Conservation (phyloP, 53 echinoderm and acorn worm genomes). For the Zoroaster sp. region DNA sequence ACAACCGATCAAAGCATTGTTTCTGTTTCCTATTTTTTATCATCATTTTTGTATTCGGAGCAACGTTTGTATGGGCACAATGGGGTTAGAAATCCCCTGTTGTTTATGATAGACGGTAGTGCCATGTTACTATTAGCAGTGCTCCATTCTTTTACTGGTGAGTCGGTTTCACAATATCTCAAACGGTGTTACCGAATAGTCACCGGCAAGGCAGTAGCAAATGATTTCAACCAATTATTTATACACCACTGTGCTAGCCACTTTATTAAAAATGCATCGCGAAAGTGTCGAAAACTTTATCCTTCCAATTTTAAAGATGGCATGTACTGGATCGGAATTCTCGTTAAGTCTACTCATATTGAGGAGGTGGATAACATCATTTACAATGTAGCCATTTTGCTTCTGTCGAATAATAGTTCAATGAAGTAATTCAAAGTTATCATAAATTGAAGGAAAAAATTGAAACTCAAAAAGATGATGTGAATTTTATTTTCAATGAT, state of each 20-base stretch:
- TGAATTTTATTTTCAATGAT: background rate
- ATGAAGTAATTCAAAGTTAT: background rate
- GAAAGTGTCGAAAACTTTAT: background rate
- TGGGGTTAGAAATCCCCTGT: too few species aligned
- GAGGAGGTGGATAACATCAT: background rate
- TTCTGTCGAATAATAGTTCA: background rate
- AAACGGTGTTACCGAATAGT: too few species aligned
- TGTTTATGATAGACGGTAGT: too few species aligned
- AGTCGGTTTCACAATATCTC: too few species aligned
- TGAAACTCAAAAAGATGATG: background rate
- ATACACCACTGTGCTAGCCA: constrained; percentile 17
- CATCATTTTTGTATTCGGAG: too few species aligned
- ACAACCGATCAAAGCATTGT: background rate
- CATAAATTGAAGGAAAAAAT: background rate
- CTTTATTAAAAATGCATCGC: constrained; percentile 10
- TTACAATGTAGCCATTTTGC: background rate
- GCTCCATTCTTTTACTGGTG: too few species aligned
- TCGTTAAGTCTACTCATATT: background rate
- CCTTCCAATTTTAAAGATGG: background rate
- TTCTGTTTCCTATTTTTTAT: background rate
- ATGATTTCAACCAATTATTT: background rate
- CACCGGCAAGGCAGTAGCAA: too few species aligned
- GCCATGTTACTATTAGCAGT: too few species aligned
- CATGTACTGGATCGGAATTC: background rate
- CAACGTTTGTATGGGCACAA: too few species aligned